Evolutionary conservation across 2,797 vertebrate genomes (phyloP).

Genomic region (Lagorchestes hirsutus): DNA sequence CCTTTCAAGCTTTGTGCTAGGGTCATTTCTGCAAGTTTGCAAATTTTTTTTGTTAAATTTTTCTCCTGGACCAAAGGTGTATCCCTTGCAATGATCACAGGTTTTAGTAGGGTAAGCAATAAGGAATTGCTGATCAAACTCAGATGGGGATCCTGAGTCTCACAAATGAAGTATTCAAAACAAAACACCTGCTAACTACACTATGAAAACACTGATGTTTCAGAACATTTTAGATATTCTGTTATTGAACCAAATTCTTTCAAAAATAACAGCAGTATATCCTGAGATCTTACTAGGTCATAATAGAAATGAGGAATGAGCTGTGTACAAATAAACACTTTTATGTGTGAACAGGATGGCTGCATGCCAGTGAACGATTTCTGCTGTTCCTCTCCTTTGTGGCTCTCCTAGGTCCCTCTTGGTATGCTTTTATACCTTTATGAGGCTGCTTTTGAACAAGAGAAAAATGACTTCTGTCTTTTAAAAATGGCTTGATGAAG

Average conservation of each 20-base stretch:
- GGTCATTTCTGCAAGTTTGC: neutral
- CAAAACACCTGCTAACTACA: neutral
- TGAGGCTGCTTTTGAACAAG: slow-evolving; percentile 25
- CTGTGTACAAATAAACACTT: neutral
- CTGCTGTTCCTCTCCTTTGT: slow-evolving; percentile 20
- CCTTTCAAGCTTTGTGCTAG: neutral
- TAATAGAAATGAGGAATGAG: neutral
- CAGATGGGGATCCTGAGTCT: neutral
- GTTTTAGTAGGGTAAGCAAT: neutral
- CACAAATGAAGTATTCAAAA: slow-evolving; percentile 9
- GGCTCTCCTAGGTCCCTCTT: neutral
- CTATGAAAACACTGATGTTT: slow-evolving; percentile 6
- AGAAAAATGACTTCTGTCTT: slow-evolving; percentile 22
- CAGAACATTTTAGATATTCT: slow-evolving; percentile 10
- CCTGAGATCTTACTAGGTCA: neutral
- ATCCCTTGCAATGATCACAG: neutral
- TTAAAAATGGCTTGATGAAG: neutral
- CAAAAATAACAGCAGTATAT: slow-evolving; percentile 43
- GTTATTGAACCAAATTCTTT: slow-evolving; percentile 44
- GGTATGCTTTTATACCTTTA: neutral
- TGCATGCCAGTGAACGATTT: neutral
- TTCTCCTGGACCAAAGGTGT: neutral
- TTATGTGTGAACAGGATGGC: slow-evolving; percentile 8
- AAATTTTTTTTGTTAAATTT: neutral
- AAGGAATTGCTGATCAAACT: slow-evolving; percentile 12